Conservation (phyloP, 1,140 invertebrate genomes). For the Paramacrobiotus metropolitanus region DNA sequence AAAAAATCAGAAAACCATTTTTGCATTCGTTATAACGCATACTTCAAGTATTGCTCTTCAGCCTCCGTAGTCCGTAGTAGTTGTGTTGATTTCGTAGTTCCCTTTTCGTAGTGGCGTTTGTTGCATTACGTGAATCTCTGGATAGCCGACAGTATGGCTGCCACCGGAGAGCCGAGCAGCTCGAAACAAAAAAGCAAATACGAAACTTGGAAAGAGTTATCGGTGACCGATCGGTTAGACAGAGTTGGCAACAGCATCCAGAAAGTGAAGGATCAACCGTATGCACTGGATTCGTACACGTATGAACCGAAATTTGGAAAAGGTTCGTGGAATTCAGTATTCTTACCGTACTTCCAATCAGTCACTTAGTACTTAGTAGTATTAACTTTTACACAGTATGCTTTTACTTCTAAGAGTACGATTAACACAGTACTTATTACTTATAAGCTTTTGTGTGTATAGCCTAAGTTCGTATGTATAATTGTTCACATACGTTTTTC, state of each 20-base stretch:
- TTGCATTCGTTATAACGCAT: too few relatives aligned
- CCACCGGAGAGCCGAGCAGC: background rate
- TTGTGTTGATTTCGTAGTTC: too few relatives aligned
- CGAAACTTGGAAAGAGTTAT: background rate
- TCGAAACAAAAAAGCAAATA: background rate
- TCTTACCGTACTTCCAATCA: background rate
- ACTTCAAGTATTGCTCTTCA: too few relatives aligned
- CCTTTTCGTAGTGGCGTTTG: too few relatives aligned
- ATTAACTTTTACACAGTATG: background rate
- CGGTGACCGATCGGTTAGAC: background rate
- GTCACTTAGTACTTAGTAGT: background rate
- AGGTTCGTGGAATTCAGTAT: background rate
- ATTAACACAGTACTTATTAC: too few relatives aligned
- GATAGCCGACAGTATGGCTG: background rate
- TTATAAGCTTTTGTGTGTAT: background rate
- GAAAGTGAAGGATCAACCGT: background rate
- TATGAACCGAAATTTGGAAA: background rate
- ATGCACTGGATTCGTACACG: background rate
- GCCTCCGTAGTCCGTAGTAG: too few relatives aligned
- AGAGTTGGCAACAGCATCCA: background rate
- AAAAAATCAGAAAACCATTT: too few relatives aligned
- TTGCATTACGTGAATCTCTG: background rate
- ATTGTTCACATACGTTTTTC: background rate
- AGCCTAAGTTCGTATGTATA: background rate
- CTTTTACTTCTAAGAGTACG: background rate